phyloP scores from a whole-genome alignment of 2,888 invertebrate species.

The Unio pictorum region DNA sequence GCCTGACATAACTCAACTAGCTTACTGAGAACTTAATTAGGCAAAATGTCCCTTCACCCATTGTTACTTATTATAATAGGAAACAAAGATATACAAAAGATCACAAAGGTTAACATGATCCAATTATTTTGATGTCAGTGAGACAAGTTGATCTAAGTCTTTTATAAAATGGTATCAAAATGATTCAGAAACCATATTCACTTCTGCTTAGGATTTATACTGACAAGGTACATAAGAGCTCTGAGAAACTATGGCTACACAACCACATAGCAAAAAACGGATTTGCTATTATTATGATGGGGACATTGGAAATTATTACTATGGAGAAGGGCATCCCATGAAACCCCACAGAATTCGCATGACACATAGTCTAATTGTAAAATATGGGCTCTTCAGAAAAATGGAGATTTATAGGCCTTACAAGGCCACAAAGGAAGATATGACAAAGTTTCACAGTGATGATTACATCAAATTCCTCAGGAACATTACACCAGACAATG shows the following conservation, averaged over 20 bases:
- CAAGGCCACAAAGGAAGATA: slow-evolving; percentile 98
- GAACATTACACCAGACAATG: slow-evolving; percentile 97
- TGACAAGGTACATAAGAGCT: too few relatives aligned
- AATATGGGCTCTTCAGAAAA: slow-evolving; percentile 98
- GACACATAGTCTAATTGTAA: slow-evolving; percentile 98
- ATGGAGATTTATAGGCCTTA: slow-evolving; percentile 99
- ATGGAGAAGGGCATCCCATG: slow-evolving; percentile 99
- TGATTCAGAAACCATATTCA: too few relatives aligned
- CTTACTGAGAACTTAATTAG: too few relatives aligned
- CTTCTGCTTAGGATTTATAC: too few relatives aligned
- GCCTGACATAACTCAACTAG: too few relatives aligned
- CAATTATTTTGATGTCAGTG: too few relatives aligned
- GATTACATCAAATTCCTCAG: slow-evolving; percentile 97
- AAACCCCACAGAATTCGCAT: slow-evolving; percentile 99
- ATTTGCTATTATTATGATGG: slow-evolving; percentile 99
- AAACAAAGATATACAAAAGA: too few relatives aligned
- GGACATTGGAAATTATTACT: slow-evolving; percentile 99
- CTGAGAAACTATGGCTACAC: slow-evolving; percentile 45
- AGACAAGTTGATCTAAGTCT: too few relatives aligned
- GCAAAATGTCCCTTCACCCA: too few relatives aligned
- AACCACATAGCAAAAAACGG: slow-evolving; percentile 81
- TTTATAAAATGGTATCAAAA: too few relatives aligned
- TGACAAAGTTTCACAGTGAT: slow-evolving; percentile 99
- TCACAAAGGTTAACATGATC: too few relatives aligned
- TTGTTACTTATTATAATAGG: too few relatives aligned